phyloP scores from a whole-genome alignment of 1,140 invertebrate genomes.

The Sycophaga agraensis region DNA sequence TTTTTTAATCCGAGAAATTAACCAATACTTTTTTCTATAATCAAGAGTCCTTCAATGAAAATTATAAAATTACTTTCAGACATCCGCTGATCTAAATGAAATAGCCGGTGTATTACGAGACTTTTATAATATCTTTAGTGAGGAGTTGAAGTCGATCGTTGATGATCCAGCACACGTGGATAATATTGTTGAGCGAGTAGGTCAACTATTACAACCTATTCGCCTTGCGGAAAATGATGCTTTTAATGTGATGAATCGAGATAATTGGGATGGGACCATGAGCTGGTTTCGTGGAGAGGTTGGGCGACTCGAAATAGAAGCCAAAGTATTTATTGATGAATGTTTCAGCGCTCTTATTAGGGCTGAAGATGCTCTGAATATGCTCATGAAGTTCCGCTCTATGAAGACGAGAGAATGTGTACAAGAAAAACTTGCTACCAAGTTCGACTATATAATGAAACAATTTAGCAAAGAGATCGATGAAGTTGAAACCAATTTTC shows the following conservation, averaged over 20 bases:
- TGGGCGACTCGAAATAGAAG: conserved; percentile 73
- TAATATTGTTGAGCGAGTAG: conserved; percentile 72
- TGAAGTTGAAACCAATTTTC: conserved; percentile 65
- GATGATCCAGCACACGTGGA: conserved; percentile 83
- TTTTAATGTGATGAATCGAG: conserved; percentile 72
- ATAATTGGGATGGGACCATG: conserved; percentile 82
- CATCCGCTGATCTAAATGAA: conserved; percentile 76
- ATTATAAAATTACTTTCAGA: too few species aligned
- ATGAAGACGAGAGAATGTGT: conserved; percentile 75
- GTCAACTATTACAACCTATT: conserved; percentile 72
- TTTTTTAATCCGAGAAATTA: too few species aligned
- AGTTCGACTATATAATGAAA: conserved; percentile 82
- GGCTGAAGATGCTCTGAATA: conserved; percentile 76
- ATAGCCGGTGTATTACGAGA: conserved; percentile 75
- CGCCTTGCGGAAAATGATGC: conserved; percentile 77
- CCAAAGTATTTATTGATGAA: conserved; percentile 81
- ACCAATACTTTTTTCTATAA: too few species aligned
- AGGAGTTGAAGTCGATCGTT: conserved; percentile 82
- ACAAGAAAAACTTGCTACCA: conserved; percentile 70
- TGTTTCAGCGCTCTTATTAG: conserved; percentile 73
- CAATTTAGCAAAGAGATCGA: conserved; percentile 83
- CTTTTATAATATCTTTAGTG: conserved; percentile 86
- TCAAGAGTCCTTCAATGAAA: too few species aligned
- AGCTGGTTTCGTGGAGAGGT: conserved; percentile 75
- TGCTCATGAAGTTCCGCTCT: conserved; percentile 78